A percentile compares a stretch with the other conserved stretches of the same genome.
These are phyloP conservation scores for Lasius platythorax DNA, from an alignment of 2,888 invertebrate species.

Conservation along the genomic window DNA sequence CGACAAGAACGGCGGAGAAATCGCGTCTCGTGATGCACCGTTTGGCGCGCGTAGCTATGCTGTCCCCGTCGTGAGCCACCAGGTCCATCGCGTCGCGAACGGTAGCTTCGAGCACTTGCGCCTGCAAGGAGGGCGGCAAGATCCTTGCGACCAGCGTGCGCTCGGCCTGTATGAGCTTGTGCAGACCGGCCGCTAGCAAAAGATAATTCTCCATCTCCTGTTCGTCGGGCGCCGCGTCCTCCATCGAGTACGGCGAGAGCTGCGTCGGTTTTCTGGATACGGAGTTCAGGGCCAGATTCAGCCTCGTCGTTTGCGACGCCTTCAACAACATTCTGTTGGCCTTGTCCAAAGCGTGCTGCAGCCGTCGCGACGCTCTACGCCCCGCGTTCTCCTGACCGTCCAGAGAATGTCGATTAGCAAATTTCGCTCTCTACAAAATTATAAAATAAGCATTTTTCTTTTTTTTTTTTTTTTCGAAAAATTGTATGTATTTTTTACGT, in stretches of 20 bases:
- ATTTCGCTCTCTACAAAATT: conserved; percentile 88
- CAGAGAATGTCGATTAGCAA: conserved; percentile 88
- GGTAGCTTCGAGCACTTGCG: conserved; percentile 93
- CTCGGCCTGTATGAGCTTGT: conserved; percentile 95
- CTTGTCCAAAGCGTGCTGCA: conserved; percentile 92
- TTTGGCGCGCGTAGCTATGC: conserved; percentile 91
- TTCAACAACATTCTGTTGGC: conserved; percentile 92
- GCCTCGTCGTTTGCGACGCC: conserved; percentile 94
- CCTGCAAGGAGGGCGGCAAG: conserved; percentile 93
- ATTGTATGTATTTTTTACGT: not conserved
- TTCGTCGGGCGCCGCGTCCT: conserved; percentile 88
- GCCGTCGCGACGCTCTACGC: conserved; percentile 92
- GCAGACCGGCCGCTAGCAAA: conserved; percentile 93
- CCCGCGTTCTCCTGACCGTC: conserved; percentile 89
- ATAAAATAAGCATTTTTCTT: not conserved
- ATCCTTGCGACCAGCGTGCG: conserved; percentile 93
- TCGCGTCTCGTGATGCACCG: conserved; percentile 92
- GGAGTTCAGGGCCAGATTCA: conserved; percentile 89
- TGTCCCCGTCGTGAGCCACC: conserved; percentile 95
- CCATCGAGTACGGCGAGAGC: conserved; percentile 79
- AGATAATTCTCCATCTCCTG: conserved; percentile 95
- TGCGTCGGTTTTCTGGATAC: conserved; percentile 87
- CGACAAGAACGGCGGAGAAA: conserved; percentile 92
- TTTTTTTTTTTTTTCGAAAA: not conserved
- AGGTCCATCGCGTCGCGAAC: conserved; percentile 94